Evolutionary conservation across 2,888 invertebrate genomes (phyloP), one percentile per base, ranked within the genome.

Genomic region (Carpatolechia fugitivella): DNA sequence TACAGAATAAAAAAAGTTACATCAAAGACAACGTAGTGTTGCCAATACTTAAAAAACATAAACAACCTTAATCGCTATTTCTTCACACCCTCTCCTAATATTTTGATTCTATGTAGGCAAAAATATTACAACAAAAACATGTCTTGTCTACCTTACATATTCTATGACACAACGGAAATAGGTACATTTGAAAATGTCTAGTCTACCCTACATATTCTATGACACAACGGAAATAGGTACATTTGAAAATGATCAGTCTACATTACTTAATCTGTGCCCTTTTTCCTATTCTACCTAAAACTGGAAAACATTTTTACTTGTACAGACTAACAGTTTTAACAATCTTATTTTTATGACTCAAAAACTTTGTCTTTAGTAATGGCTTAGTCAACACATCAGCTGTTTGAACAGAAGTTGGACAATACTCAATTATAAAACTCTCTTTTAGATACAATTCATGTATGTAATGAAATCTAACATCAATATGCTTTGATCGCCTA

Each of bases 31-130:
- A n/a, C n/a, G n/a, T n/a, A 76, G 56, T 3, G 58, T 68, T 1
- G 72, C 58, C 24, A 4, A 24, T 24, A 6, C 24, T 24, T 24
- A 24, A 24, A 24, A 24, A 24, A 24, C 6, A 24, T 4, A 24
- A 6, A 24, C 24, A 24, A 4, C 24, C 24, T 3, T 24, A 24
- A 4, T 24, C 24, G 3, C 3, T 24, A 24, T 24, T 24, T 24
- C 6, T 6, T 24, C 24, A 33, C 33, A 33, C 33, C 33, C 33
- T 33, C 33, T 33, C 33, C 33, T 33, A 33, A 33, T 33, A 5
- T 33, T 8, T 6, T 8, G 8, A 33, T 5, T 6, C 8, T 24
- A 24, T n/a, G n/a, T n/a, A n/a, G n/a, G n/a, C 24, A 24, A 24
- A 3, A 3, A 24, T 24, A 24, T 24, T 24, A 4, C 6, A 4